A percentile compares a stretch with the other conserved stretches of the same genome.
Evolutionary conservation across 92 coral and sea anemone species (phyloP).

Genomic region (Heteractis magnifica): DNA sequence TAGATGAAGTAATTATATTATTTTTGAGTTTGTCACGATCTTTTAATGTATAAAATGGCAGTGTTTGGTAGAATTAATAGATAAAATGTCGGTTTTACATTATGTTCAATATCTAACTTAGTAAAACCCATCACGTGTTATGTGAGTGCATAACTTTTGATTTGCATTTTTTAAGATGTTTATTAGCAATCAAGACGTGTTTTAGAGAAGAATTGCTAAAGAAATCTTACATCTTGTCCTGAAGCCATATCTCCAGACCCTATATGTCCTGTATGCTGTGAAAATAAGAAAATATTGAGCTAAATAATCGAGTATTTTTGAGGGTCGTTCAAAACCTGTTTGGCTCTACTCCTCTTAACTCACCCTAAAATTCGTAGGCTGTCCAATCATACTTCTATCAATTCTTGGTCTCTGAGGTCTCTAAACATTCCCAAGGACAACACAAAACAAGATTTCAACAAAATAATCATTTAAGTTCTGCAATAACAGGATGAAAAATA

Average conservation of each 20-base stretch:
- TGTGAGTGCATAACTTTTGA: background rate
- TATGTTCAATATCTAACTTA: background rate
- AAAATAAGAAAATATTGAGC: background rate
- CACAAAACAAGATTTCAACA: background rate
- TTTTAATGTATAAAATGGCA: background rate
- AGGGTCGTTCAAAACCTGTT: background rate
- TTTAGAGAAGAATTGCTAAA: background rate
- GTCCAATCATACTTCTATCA: slow-evolving; percentile 80
- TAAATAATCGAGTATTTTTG: background rate
- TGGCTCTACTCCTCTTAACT: slow-evolving; percentile 6
- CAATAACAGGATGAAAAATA: background rate
- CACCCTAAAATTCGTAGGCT: slow-evolving; percentile 82
- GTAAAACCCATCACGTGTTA: background rate
- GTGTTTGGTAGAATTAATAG: background rate
- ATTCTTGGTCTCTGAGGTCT: slow-evolving; percentile 63
- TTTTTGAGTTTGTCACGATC: background rate
- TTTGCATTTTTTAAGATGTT: slow-evolving; percentile 5
- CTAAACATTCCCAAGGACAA: background rate
- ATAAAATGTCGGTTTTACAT: background rate
- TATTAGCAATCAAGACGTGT: background rate
- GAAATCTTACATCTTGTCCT: slow-evolving; percentile 73
- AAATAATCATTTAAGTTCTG: background rate
- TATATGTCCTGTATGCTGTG: slow-evolving; percentile 87
- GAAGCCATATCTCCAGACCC: slow-evolving; percentile 96
- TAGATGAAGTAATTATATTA: background rate